These are phyloP conservation scores for Psittacula derbiana DNA, from an alignment of 2,797 vertebrate species.

Conservation along the genomic window DNA sequence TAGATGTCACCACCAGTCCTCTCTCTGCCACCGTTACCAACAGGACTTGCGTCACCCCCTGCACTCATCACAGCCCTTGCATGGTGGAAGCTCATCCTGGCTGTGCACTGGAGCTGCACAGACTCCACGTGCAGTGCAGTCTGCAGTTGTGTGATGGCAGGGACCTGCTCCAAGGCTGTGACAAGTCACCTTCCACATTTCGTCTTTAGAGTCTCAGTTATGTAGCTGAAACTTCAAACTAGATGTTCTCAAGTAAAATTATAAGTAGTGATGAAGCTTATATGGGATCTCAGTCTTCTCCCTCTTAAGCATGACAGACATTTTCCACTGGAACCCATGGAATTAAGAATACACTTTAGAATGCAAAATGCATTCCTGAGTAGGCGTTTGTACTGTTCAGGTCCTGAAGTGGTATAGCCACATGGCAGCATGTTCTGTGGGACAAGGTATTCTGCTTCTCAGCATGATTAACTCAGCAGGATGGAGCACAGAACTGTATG, in stretches of 20 bases:
- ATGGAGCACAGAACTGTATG: background rate
- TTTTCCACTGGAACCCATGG: background rate
- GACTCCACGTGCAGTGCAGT: rapidly evolving
- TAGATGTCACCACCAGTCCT: background rate
- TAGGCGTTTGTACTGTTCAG: background rate
- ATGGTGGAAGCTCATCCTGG: background rate
- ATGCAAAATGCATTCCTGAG: slow-evolving; percentile 13
- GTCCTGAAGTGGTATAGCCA: background rate
- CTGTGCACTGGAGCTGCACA: background rate
- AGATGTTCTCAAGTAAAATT: background rate
- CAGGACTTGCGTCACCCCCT: background rate
- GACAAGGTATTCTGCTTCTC: background rate
- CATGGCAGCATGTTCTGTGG: background rate
- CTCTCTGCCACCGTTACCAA: background rate
- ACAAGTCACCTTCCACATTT: background rate
- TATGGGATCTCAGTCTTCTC: background rate
- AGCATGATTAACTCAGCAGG: background rate
- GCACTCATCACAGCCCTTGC: background rate
- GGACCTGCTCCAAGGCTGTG: background rate
- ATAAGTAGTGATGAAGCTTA: background rate
- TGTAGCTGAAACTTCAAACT: background rate
- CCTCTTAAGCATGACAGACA: background rate
- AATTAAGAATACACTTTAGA: background rate
- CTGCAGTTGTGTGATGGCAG: background rate
- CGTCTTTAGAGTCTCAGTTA: background rate